Conservation (phyloP, 2,113 vertebrate genomes). For the Blennius ocellaris region DNA sequence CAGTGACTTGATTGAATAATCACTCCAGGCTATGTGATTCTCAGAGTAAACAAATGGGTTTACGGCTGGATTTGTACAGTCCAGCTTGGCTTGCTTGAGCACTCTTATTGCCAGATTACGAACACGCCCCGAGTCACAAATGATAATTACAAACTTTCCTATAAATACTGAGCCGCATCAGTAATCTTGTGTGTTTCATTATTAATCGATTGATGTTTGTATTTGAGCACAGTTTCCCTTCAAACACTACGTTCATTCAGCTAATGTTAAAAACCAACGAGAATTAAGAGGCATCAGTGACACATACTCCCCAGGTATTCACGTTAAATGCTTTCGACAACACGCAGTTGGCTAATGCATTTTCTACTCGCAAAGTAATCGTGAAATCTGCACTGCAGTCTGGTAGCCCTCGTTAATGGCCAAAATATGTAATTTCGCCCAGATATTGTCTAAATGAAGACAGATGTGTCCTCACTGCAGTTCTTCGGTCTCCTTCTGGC, state of each 20-base stretch:
- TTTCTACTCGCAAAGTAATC: slow-evolving; percentile 73
- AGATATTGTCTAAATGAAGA: slow-evolving; percentile 63
- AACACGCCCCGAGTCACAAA: slow-evolving; percentile 37
- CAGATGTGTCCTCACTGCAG: slow-evolving; percentile 60
- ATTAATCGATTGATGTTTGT: slow-evolving; percentile 9
- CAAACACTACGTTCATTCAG: not conserved
- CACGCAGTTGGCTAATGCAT: slow-evolving; percentile 61
- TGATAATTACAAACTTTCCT: slow-evolving; percentile 51
- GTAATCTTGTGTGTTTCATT: slow-evolving; percentile 7
- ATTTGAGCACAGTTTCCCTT: not conserved
- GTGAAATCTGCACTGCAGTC: slow-evolving; percentile 64
- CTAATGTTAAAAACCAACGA: slow-evolving; percentile 17
- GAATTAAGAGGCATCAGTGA: slow-evolving; percentile 29
- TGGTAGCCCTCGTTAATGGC: slow-evolving; percentile 53
- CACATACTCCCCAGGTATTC: slow-evolving; percentile 54
- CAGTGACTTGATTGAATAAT: slow-evolving; percentile 53
- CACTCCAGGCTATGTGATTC: slow-evolving; percentile 41
- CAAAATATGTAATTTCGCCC: slow-evolving; percentile 42
- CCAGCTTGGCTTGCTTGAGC: slow-evolving; percentile 38
- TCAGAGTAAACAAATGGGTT: slow-evolving; percentile 62
- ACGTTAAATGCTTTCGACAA: slow-evolving; percentile 56
- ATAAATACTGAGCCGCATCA: slow-evolving; percentile 39
- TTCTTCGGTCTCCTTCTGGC: slow-evolving; percentile 47
- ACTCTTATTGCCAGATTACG: slow-evolving; percentile 49
- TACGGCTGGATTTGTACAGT: slow-evolving; percentile 46